Conservation (phyloP, 2,113 vertebrate genomes). For the Lycaon pictus region DNA sequence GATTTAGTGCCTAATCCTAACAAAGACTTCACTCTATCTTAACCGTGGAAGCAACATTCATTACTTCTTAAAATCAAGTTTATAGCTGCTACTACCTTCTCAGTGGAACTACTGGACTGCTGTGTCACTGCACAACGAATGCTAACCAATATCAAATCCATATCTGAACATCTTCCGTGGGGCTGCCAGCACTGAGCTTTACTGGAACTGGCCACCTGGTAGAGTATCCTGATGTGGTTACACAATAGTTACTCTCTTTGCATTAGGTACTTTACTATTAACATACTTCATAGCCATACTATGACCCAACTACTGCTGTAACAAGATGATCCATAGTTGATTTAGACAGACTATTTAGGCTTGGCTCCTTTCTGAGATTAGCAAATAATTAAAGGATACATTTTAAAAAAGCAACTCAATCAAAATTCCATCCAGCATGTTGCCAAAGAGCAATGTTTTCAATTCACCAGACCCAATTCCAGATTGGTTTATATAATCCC, state of each 20-base stretch:
- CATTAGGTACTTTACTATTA: background rate
- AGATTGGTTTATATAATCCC: background rate
- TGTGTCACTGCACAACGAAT: background rate
- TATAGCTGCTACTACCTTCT: background rate
- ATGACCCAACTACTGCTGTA: background rate
- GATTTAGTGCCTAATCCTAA: background rate
- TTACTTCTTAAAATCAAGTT: background rate
- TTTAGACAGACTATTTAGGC: background rate
- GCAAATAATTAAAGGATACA: conserved; percentile 50
- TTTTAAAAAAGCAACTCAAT: background rate
- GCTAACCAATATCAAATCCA: background rate
- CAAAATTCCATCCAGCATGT: background rate
- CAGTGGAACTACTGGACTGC: background rate
- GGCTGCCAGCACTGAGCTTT: background rate
- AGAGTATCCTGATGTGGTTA: background rate
- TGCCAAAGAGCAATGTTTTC: background rate
- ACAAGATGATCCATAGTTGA: background rate
- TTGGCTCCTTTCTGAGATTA: background rate
- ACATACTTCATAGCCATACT: background rate
- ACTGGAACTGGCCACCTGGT: background rate
- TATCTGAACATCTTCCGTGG: background rate
- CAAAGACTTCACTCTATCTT: background rate
- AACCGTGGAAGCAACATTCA: background rate
- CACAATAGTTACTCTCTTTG: background rate
- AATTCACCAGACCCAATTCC: background rate